These are phyloP conservation scores for Gasterosteus nipponicus DNA, from an alignment of 2,113 vertebrate genomes.

Conservation along the genomic window DNA sequence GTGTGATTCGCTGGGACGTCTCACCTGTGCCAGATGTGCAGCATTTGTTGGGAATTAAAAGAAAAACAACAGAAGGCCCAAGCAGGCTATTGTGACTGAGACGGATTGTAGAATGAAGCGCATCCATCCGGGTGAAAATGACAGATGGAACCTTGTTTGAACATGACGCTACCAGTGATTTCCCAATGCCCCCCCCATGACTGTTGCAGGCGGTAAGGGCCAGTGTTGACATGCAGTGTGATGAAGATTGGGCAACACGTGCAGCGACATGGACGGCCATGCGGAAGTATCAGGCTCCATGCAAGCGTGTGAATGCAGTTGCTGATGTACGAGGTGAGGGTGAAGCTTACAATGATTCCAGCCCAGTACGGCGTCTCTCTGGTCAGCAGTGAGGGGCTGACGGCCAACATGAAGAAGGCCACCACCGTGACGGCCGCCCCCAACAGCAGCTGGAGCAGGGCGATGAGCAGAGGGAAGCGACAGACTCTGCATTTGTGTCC, in stretches of 20 bases:
- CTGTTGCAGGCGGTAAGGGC: neutral
- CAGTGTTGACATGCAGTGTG: slow-evolving; percentile 44
- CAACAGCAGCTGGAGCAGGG: slow-evolving; percentile 91
- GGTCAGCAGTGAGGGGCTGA: slow-evolving; percentile 91
- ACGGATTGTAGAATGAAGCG: slow-evolving; percentile 16
- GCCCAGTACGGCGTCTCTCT: slow-evolving; percentile 98
- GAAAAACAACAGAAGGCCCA: slow-evolving; percentile 25
- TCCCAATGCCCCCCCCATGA: slow-evolving; percentile 4
- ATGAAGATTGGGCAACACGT: neutral
- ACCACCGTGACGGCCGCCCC: slow-evolving; percentile 86
- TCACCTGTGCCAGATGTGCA: slow-evolving; percentile 33
- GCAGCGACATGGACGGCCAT: slow-evolving; percentile 30
- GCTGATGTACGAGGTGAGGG: slow-evolving; percentile 28
- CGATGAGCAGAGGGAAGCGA: slow-evolving; percentile 93
- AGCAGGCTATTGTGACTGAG: slow-evolving; percentile 14
- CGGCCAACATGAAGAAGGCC: slow-evolving; percentile 91
- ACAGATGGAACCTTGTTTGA: slow-evolving; percentile 39
- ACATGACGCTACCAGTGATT: slow-evolving; percentile 15
- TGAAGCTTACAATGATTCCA: slow-evolving; percentile 95
- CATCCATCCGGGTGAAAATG: slow-evolving; percentile 1
- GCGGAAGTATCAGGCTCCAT: slow-evolving; percentile 38
- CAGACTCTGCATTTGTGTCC: slow-evolving; percentile 88
- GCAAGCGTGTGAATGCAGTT: no score
- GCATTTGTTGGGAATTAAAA: slow-evolving; percentile 16
- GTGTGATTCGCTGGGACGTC: slow-evolving; percentile 17